Percentiles rank a stretch among this genome's conserved stretches.
Conservation (phyloP, 1,140 invertebrate genomes). For the Drosophila mayri region DNA sequence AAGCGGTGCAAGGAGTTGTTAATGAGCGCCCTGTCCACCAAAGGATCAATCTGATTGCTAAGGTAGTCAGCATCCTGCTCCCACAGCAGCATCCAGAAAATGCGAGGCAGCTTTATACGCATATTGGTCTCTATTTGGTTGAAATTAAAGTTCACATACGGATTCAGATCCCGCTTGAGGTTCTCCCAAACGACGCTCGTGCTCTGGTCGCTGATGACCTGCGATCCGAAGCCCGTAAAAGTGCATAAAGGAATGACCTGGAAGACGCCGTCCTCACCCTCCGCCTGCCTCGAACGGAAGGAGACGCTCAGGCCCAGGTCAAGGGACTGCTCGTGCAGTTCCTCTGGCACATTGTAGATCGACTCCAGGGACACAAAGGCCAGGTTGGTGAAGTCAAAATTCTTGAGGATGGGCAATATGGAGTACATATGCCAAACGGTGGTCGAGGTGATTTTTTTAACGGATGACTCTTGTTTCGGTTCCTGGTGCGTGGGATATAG, state of each 20-base stretch:
- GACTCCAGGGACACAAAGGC: conserved; percentile 69
- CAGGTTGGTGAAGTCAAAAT: conserved; percentile 62
- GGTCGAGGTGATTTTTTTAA: conserved; percentile 45
- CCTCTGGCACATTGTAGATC: conserved; percentile 57
- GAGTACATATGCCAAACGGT: conserved; percentile 76
- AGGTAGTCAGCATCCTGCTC: conserved; percentile 42
- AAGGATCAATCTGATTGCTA: conserved; percentile 29
- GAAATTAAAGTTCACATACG: conserved; percentile 1
- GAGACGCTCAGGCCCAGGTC: conserved; percentile 57
- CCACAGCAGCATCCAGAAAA: conserved; percentile 52
- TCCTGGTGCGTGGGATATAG: conserved; percentile 58
- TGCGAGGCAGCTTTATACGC: conserved; percentile 43
- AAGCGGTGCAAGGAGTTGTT: conserved; percentile 75
- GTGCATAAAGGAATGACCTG: conserved; percentile 49
- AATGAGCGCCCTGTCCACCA: conserved; percentile 56
- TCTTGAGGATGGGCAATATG: conserved; percentile 68
- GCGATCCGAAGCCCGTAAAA: conserved; percentile 47
- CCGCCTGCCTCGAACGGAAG: conserved; percentile 31
- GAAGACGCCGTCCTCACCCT: background rate
- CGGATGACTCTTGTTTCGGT: background rate
- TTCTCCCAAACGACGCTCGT: conserved; percentile 65
- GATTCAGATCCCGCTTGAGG: conserved; percentile 54
- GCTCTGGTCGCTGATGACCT: conserved; percentile 64
- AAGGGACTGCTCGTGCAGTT: conserved; percentile 24
- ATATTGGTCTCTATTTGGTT: conserved; percentile 58